These are phyloP conservation scores for Panonychus citri DNA, from an alignment of 1,140 invertebrate genomes.

Conservation along the genomic window DNA sequence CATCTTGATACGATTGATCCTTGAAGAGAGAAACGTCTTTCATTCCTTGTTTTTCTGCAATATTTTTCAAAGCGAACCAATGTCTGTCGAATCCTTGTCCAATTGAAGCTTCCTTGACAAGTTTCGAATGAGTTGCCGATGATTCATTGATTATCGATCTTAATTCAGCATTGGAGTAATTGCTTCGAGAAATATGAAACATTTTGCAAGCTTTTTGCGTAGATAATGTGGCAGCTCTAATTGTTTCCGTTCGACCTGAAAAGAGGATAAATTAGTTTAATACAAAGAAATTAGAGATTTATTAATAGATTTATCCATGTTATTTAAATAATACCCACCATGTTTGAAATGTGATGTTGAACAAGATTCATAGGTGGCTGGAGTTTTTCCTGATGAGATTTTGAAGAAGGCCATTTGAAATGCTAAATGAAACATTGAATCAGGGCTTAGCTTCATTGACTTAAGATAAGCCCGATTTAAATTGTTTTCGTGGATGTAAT, in stretches of 20 bases:
- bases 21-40: slow-evolving; percentile 41
- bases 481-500: slow-evolving; percentile 36
- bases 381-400: slow-evolving; percentile 36
- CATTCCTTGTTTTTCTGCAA: slow-evolving; percentile 30
- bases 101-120: slow-evolving; percentile 90
- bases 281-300: too few relatives aligned
- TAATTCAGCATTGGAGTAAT: slow-evolving; percentile 29
- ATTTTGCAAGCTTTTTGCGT: slow-evolving; percentile 30
- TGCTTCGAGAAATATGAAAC: slow-evolving; percentile 9
- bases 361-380: slow-evolving; percentile 82
- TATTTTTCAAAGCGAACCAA: slow-evolving; percentile 54
- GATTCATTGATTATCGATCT: slow-evolving; percentile 49
- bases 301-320: too few relatives aligned
- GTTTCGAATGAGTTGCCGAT: slow-evolving; percentile 48
- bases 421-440: slow-evolving; percentile 78
- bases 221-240: slow-evolving; percentile 58
- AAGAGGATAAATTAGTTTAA: too few relatives aligned
- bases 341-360: slow-evolving; percentile 89
- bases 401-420: slow-evolving; percentile 76
- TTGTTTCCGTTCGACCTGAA: slow-evolving; percentile 56
- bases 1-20: slow-evolving; percentile 49
- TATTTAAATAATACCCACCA: slow-evolving; percentile 26
- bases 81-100: slow-evolving; percentile 93
- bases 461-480: slow-evolving; percentile 41
- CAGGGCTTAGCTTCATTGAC: slow-evolving; percentile 59